Evolutionary conservation across 2,797 vertebrate species (phyloP), one percentile per base, ranked within the genome.

Genomic region (Takifugu rubripes): DNA sequence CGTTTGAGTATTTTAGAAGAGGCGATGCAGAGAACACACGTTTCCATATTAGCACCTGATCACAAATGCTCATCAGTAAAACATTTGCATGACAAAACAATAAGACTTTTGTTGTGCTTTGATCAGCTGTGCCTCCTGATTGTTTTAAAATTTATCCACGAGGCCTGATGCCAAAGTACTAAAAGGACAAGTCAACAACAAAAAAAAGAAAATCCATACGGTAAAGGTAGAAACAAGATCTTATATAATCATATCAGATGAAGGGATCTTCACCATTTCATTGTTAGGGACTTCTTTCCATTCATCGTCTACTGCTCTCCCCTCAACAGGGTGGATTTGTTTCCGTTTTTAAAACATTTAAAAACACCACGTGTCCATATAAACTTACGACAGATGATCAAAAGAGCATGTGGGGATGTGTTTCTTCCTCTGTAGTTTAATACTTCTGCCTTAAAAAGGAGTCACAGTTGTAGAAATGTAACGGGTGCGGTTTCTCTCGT

Each of bases 321-420:
- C 36, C 12, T 14, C 3, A 12, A 40, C 8, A 40, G 36, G 36
- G 36, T 40, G 10, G 36, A 51, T 44, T 57, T 47, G 16, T 11
- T 7, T 36, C 3, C n/a, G 6, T 59, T 59, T 21, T 54, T 25
- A 70, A 81, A 73, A 74, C 47, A 66, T 70, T 77, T 82, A 78
- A 86, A 87, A 89, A 79, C 68, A 75, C 44, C 24, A 40, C 17
- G 25, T 50, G 16, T 65, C 29, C 54, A 61, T 86, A 79, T 54
- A 85, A 88, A 87, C 29, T 60, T 56, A 74, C 58, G 67, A 79
- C 15, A 49, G 15, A 59, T 56, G 54, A 62, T 65, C 10, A 16
- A 21, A 59, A 44, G 56, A 58, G 54, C 16, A 46, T 7, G 44
- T n/a, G 63, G 42, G 49, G n/a, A 31, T 12, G 56, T 69, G 33